phyloP scores from a whole-genome alignment of 2,113 vertebrate genomes.

The Microcebus tavaratra region DNA sequence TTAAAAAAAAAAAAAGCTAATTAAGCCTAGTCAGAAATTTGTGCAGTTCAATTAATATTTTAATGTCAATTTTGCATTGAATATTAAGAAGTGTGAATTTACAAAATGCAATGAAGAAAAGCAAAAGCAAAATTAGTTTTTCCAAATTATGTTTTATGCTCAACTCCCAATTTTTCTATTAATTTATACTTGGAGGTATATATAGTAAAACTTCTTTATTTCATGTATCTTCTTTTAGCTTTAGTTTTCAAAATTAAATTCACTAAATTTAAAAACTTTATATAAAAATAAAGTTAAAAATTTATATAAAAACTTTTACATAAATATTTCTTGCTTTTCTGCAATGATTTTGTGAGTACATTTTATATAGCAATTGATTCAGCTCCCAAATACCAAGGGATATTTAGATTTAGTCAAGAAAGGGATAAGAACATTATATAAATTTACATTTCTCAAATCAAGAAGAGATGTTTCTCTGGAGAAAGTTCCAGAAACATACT shows the following conservation, averaged over 20 bases:
- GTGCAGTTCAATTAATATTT: not conserved
- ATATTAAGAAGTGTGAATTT: constrained; percentile 66
- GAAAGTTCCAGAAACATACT: constrained; percentile 62
- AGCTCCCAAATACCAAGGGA: constrained; percentile 72
- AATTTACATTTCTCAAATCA: constrained; percentile 72
- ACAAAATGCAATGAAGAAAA: constrained; percentile 77
- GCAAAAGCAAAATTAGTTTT: constrained; percentile 74
- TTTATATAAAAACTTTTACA: constrained; percentile 41
- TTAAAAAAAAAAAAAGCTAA: not conserved
- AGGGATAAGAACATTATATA: constrained; percentile 59
- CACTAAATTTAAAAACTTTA: constrained; percentile 15
- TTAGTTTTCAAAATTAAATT: constrained; percentile 42
- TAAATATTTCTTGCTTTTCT: constrained; percentile 72
- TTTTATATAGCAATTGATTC: constrained; percentile 45
- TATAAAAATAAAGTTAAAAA: not conserved
- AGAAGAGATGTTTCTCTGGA: constrained; percentile 61
- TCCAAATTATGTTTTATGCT: constrained; percentile 16
- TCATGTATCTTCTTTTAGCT: not conserved
- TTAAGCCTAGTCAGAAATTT: constrained; percentile 34
- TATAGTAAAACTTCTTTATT: not conserved
- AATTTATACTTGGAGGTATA: constrained; percentile 39
- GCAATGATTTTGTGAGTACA: constrained; percentile 69
- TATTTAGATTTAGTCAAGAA: constrained; percentile 69
- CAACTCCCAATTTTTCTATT: constrained; percentile 39
- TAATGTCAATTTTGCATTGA: constrained; percentile 74